Conservation (phyloP, 1,140 invertebrate species). For the Rhopalosiphum maidis region DNA sequence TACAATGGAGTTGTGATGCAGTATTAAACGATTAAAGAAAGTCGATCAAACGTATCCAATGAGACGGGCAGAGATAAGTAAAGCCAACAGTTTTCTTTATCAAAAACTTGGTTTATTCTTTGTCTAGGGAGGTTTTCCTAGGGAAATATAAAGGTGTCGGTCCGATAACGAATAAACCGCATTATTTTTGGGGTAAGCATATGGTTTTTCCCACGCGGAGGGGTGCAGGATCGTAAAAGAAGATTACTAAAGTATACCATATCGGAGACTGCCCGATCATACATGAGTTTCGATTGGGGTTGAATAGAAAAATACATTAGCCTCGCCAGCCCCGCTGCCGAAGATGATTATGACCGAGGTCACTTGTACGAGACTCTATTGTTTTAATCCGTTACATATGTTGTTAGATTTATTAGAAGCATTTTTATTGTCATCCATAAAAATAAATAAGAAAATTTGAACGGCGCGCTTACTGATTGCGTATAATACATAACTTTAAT, state of each 20-base stretch:
- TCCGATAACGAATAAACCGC: not conserved
- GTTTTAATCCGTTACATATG: constrained; percentile 47
- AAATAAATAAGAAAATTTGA: constrained; percentile 46
- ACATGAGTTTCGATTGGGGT: not conserved
- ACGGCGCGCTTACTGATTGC: not conserved
- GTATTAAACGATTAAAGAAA: constrained; percentile 21
- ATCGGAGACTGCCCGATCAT: not conserved
- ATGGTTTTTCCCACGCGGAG: constrained; percentile 8
- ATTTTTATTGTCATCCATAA: constrained; percentile 48
- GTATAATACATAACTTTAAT: not conserved
- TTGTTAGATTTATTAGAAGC: not conserved
- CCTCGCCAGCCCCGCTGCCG: no score
- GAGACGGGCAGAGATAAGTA: not conserved
- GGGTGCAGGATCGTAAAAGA: constrained; percentile 43
- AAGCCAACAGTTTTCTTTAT: not conserved
- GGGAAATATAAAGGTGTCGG: constrained; percentile 19
- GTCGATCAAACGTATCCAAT: not conserved
- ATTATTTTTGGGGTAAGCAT: not conserved
- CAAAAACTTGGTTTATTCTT: not conserved
- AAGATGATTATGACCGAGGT: not conserved
- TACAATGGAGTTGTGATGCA: not conserved
- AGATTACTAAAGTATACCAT: constrained; percentile 23
- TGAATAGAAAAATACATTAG: constrained; percentile 29
- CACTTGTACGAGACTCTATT: not conserved
- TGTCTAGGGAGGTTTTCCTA: not conserved